Evolutionary conservation across 2,888 invertebrate genomes (phyloP).

Genomic region (Thumatha senex): DNA sequence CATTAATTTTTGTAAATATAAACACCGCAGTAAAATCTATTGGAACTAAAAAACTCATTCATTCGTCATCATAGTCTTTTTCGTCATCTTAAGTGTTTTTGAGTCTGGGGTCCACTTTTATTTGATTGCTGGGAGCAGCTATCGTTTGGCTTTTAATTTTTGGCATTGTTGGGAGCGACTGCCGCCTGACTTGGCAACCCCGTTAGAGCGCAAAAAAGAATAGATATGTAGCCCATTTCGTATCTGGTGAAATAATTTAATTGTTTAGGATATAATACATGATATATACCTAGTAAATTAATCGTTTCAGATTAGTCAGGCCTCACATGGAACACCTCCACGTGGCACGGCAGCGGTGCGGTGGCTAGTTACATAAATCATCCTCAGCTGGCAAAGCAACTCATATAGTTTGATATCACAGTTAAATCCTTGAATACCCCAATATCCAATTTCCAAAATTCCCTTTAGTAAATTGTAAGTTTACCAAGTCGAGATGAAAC

Average conservation of each 20-base stretch:
- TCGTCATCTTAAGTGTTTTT: too few relatives aligned
- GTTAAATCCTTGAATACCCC: neutral
- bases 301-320: constrained; percentile 38
- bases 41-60: too few relatives aligned
- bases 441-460: constrained; percentile 16
- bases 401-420: neutral
- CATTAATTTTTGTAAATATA: constrained; percentile 1
- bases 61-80: too few relatives aligned
- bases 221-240: too few relatives aligned
- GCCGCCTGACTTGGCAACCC: too few relatives aligned
- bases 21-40: neutral
- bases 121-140: too few relatives aligned
- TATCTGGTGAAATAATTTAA: too few relatives aligned
- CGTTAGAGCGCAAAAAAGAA: too few relatives aligned
- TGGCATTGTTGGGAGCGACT: too few relatives aligned
- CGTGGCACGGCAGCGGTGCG: constrained; percentile 58
- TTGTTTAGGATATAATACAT: constrained; percentile 24
- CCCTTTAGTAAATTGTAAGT: constrained; percentile 24
- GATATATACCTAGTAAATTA: constrained; percentile 34
- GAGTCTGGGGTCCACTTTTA: too few relatives aligned
- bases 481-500: constrained; percentile 39
- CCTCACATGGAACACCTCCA: constrained; percentile 37
- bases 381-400: constrained; percentile 21
- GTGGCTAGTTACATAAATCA: constrained; percentile 58
- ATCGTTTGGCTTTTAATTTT: too few relatives aligned